A percentile compares a stretch with the other conserved stretches of the same genome.
These are phyloP conservation scores for Drosophila elegans DNA, from an alignment of 1,140 invertebrate genomes.

Conservation along the genomic window DNA sequence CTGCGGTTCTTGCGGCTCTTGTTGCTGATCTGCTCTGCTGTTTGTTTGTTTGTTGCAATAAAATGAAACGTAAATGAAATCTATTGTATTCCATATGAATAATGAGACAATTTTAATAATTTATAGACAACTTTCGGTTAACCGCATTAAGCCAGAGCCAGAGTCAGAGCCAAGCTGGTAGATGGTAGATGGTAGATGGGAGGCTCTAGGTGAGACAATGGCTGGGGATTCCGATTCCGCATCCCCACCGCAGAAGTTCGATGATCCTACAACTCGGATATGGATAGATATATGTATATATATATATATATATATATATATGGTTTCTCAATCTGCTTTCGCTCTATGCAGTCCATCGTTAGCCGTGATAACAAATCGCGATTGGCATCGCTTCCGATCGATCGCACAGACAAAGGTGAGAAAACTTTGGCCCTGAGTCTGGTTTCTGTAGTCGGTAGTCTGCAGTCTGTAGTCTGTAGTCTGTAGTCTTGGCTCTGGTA, in stretches of 20 bases:
- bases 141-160: constrained; percentile 52
- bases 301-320: constrained; percentile 7
- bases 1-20: constrained; percentile 49
- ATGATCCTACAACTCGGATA: constrained; percentile 75
- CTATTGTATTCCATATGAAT: constrained; percentile 84
- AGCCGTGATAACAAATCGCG: constrained; percentile 76
- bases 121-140: constrained; percentile 84
- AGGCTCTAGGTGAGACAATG: constrained; percentile 42
- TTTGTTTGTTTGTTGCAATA: constrained; percentile 74
- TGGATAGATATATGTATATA: constrained; percentile 36
- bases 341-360: constrained; percentile 35
- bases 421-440: constrained; percentile 44
- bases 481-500: not conserved
- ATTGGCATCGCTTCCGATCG: constrained; percentile 78
- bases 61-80: constrained; percentile 82
- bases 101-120: constrained; percentile 84
- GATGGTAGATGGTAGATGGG: no score
- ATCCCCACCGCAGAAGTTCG: constrained; percentile 64
- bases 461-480: not conserved
- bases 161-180: not conserved
- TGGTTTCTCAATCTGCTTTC: constrained; percentile 53
- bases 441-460: not conserved
- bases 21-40: constrained; percentile 3
- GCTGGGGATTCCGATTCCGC: constrained; percentile 11
- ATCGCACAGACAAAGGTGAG: constrained; percentile 71